Percentiles rank a stretch among this genome's conserved stretches.
Evolutionary conservation across 2,113 vertebrate species (phyloP).

Genomic region (Colius striatus): DNA sequence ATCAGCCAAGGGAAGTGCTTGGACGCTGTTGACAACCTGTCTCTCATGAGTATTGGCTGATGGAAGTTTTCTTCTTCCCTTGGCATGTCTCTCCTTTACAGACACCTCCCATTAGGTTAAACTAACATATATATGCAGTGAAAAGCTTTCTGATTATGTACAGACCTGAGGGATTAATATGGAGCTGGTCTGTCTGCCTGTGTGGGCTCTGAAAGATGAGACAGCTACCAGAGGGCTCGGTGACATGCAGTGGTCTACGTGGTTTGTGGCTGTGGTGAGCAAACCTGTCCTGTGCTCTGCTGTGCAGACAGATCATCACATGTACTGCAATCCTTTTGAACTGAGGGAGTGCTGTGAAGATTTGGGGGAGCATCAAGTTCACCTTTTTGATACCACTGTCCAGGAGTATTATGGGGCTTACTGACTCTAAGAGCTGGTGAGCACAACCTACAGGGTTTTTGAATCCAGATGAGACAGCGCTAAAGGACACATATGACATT

Average conservation of each 20-base stretch:
- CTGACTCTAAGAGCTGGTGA: background rate
- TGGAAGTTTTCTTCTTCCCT: background rate
- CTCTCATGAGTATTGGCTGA: background rate
- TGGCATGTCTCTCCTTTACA: background rate
- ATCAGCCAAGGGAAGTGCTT: background rate
- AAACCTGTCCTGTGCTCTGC: background rate
- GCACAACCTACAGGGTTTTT: background rate
- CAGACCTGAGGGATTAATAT: background rate
- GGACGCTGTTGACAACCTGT: background rate
- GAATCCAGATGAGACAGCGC: background rate
- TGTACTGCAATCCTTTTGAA: fast-evolving
- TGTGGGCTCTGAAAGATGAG: background rate
- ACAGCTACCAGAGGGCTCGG: background rate
- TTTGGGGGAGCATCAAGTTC: background rate
- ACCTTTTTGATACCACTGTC: background rate
- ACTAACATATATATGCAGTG: background rate
- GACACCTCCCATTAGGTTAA: background rate
- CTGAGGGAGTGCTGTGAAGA: background rate
- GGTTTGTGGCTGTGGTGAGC: background rate
- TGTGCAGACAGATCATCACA: background rate
- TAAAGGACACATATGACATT: background rate
- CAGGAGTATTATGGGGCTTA: background rate
- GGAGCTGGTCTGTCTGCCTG: background rate
- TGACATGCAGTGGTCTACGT: background rate
- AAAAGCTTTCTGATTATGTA: background rate